phyloP scores from a whole-genome alignment of 53 echinoderm and acorn worm species.

The Actinopyga echinites region DNA sequence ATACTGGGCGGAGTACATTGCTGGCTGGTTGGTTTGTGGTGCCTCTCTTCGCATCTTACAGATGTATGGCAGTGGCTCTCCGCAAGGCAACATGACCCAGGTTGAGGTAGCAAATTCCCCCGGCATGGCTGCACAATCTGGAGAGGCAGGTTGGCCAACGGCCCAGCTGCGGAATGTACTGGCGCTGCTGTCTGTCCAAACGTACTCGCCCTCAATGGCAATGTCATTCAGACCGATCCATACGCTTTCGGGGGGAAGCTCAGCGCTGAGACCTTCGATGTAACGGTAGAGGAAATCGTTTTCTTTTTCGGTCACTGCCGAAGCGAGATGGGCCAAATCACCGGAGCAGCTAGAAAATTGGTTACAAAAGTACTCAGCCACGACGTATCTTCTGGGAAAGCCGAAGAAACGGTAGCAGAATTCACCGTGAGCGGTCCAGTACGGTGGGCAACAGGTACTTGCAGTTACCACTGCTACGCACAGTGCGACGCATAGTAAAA shows the following conservation, averaged over 20 bases:
- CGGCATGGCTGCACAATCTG: slow-evolving; percentile 38
- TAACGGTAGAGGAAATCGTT: slow-evolving; percentile 28
- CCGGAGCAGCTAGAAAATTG: slow-evolving; percentile 58
- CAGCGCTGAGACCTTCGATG: slow-evolving; percentile 34
- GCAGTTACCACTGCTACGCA: slow-evolving; percentile 19
- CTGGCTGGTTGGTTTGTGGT: not conserved
- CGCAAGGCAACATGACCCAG: slow-evolving; percentile 34
- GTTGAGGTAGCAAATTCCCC: slow-evolving; percentile 37
- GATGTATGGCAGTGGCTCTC: slow-evolving; percentile 28
- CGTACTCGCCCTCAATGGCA: slow-evolving; percentile 4
- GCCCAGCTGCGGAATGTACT: slow-evolving; percentile 42
- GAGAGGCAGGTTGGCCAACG: not conserved
- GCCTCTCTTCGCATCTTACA: slow-evolving; percentile 37
- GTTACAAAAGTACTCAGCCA: slow-evolving; percentile 59
- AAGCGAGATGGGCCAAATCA: slow-evolving; percentile 46
- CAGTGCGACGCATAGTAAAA: not conserved
- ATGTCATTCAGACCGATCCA: slow-evolving; percentile 61
- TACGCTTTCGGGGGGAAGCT: slow-evolving; percentile 23
- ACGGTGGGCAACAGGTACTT: slow-evolving; percentile 51
- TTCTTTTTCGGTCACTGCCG: not conserved
- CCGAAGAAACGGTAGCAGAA: slow-evolving; percentile 65
- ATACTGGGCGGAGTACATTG: slow-evolving; percentile 6
- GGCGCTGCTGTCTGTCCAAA: slow-evolving; percentile 10
- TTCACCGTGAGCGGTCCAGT: slow-evolving; percentile 47
- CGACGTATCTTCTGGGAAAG: slow-evolving; percentile 42